These are phyloP conservation scores for Larimichthys crocea DNA, from an alignment of 2,113 vertebrate genomes.

Conservation along the genomic window DNA sequence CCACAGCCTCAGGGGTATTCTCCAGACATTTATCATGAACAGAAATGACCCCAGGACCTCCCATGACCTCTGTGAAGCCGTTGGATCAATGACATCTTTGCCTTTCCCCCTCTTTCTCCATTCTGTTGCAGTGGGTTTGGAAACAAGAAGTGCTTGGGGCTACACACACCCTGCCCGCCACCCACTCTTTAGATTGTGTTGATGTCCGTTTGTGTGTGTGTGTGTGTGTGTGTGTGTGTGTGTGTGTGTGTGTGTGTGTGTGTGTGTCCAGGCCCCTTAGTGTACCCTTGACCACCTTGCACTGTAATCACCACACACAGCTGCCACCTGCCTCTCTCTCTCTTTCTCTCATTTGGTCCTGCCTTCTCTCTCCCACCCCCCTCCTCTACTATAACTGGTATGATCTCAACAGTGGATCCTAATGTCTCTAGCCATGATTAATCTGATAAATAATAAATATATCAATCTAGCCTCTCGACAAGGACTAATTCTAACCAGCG, in stretches of 20 bases:
- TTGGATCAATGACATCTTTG: constrained; percentile 81
- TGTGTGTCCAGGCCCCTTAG: constrained; percentile 62
- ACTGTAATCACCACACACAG: constrained; percentile 80
- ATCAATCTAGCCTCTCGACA: constrained; percentile 99
- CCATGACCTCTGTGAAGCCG: constrained; percentile 76
- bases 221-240: constrained; percentile 61
- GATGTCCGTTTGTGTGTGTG: constrained; percentile 40
- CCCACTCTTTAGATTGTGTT: constrained; percentile 59
- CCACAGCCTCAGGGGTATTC: constrained; percentile 72
- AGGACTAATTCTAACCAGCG: constrained; percentile 99
- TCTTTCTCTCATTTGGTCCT: constrained; percentile 37
- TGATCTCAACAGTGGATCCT: constrained; percentile 88
- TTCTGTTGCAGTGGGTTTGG: constrained; percentile 62
- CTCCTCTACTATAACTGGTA: constrained; percentile 75
- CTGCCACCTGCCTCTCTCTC: constrained; percentile 75
- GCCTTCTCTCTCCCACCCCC: constrained; percentile 37
- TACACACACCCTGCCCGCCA: constrained; percentile 63
- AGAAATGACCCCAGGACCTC: constrained; percentile 87
- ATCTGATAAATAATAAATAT: constrained; percentile 99
- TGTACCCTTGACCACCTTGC: constrained; percentile 80
- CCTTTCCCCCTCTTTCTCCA: constrained; percentile 49
- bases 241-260: constrained; percentile 38
- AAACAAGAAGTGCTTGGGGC: constrained; percentile 73
- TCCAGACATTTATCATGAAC: constrained; percentile 83
- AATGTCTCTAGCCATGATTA: constrained; percentile 96